Evolutionary conservation across 2,113 vertebrate genomes (phyloP).

Genomic region (Anhinga rufa): DNA sequence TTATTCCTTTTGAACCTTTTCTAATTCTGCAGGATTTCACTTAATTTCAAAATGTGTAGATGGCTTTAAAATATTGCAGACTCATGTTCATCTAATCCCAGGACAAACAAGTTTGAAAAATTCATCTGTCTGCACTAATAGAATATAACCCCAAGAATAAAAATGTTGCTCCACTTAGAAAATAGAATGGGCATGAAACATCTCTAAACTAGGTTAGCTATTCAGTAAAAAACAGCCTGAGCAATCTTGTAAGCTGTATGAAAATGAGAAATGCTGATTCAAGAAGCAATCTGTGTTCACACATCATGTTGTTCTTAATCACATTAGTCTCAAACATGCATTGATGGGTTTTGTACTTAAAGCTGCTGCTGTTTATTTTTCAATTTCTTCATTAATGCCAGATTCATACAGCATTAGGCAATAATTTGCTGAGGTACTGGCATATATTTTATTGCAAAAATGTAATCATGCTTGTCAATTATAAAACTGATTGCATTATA

Average conservation of each 20-base stretch:
- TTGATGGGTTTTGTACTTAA: conserved; percentile 35
- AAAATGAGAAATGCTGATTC: conserved; percentile 35
- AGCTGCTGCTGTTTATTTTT: conserved; percentile 46
- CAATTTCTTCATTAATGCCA: conserved; percentile 55
- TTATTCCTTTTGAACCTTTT: neutral
- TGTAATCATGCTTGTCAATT: conserved; percentile 40
- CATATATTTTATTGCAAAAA: conserved; percentile 40
- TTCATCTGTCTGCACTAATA: conserved; percentile 26
- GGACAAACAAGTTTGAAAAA: conserved; percentile 49
- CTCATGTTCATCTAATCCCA: conserved; percentile 29
- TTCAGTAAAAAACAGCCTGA: neutral
- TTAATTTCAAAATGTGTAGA: conserved; percentile 5
- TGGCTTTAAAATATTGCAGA: conserved; percentile 23
- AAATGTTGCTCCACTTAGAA: conserved; percentile 15
- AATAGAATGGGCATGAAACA: neutral
- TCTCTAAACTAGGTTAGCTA: neutral
- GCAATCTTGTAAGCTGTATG: neutral
- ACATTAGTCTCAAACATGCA: conserved; percentile 36
- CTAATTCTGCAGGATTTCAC: neutral
- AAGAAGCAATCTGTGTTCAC: neutral
- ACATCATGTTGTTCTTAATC: conserved; percentile 24
- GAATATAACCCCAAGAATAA: conserved; percentile 43
- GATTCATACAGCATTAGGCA: neutral
- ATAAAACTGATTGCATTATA: conserved; percentile 45
- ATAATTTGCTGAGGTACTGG: conserved; percentile 7